Base-by-base conservation (phyloP, 2,888 invertebrate genomes). In the Drosophila niveifrons region DNA sequence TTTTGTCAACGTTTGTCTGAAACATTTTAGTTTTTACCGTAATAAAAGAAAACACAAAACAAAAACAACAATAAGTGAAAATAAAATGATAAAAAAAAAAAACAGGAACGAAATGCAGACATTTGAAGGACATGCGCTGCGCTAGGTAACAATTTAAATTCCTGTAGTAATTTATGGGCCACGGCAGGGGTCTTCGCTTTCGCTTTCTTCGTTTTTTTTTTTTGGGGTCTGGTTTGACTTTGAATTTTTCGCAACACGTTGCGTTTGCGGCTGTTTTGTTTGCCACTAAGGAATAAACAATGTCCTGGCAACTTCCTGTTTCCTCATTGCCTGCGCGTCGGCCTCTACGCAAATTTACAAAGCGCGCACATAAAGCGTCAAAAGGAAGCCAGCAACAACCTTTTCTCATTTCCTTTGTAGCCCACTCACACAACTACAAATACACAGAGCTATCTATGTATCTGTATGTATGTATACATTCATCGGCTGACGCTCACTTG, bases 361-460 rank as follows among this genome's bases (percentile, higher is more conserved):
- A 78, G 69, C 61, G 69, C 61, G 65, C 74, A 68, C 75, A 70
- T 46, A 72, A 61, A 76, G 64, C 78, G 69, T n/a, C 62, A 72
- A 80, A 80, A 75, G 80, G 80, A 78, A 81, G 88, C 75, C 70
- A 63, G 66, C 65, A 80, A 75, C 81, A 83, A 83, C 88, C 80
- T 85, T 88, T 85, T 88, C 88, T 86, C 81, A 85, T 88, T 88
- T 85, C 86, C 88, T 81, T 74, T 65, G 46, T 47, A 63, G 23
- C 39, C 36, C 41, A 31, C 41, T 41, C 50, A 57, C 34, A 23
- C 1, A 59, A 34, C 62, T 13, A 66, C 31, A 56, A 9, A 44
- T 17, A 41, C 17, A 55, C 28, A 64, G 13, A 29, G 18, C 39
- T 41, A 41, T 41, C 15, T 41, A 15, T 41, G 39, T 39, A 13